Evolutionary conservation across 2,888 invertebrate genomes (phyloP).

Genomic region (Drosophila borealis): DNA sequence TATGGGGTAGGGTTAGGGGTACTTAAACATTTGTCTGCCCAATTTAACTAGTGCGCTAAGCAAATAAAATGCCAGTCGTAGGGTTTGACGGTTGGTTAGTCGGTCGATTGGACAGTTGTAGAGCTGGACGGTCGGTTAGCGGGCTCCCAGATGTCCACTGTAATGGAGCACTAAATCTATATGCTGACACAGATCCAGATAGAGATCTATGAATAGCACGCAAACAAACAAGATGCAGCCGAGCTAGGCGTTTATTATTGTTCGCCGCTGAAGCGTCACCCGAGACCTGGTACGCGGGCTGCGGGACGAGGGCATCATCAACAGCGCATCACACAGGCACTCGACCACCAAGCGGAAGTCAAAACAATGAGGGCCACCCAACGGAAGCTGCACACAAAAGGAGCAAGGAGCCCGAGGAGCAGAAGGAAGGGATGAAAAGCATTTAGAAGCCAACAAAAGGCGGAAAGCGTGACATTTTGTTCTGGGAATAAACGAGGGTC

Average conservation of each 20-base stretch:
- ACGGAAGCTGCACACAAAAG: conserved; percentile 47
- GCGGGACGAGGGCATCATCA: conserved; percentile 39
- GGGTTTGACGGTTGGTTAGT: conserved; percentile 29
- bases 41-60: conserved; percentile 62
- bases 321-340: conserved; percentile 49
- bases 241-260: conserved; percentile 68
- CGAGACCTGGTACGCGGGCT: conserved; percentile 8
- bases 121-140: conserved; percentile 18
- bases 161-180: conserved; percentile 70
- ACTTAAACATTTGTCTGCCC: conserved; percentile 68
- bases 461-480: conserved; percentile 45
- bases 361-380: conserved; percentile 65
- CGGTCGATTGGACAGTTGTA: conserved; percentile 22
- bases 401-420: neutral
- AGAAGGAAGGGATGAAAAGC: conserved; percentile 1
- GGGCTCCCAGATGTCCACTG: conserved; percentile 47
- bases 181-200: conserved; percentile 57
- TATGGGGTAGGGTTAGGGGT: conserved; percentile 12
- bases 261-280: conserved; percentile 61
- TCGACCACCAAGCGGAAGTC: conserved; percentile 61
- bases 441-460: conserved; percentile 37
- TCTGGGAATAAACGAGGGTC: conserved; percentile 33
- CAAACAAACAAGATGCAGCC: conserved; percentile 59
- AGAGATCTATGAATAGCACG: conserved; percentile 43
- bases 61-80: conserved; percentile 50